phyloP scores from a whole-genome alignment of 2,797 vertebrate species.

The Adrianichthys oophorus region DNA sequence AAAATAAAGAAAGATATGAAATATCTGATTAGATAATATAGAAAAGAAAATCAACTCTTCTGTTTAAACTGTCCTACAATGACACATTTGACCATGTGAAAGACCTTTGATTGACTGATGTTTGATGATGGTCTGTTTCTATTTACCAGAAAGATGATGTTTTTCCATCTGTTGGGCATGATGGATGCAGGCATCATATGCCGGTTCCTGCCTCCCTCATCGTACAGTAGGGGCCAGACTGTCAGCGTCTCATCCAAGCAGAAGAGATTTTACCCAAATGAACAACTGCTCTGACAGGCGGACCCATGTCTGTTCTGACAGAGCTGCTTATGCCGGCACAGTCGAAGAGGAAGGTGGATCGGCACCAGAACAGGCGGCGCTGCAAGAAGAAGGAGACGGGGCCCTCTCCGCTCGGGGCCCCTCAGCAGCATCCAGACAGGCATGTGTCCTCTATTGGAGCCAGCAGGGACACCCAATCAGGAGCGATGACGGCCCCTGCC shows the following conservation, averaged over 20 bases:
- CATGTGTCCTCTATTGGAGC: slow-evolving; percentile 58
- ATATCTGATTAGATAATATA: not conserved
- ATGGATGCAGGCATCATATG: slow-evolving; percentile 48
- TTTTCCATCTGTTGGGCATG: slow-evolving; percentile 30
- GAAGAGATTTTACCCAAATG: slow-evolving; percentile 57
- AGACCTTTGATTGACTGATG: slow-evolving; percentile 1
- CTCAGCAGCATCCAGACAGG: slow-evolving; percentile 48
- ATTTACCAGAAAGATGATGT: slow-evolving; percentile 33
- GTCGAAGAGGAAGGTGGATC: slow-evolving; percentile 59
- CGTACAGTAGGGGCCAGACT: slow-evolving; percentile 38
- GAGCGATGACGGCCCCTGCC: slow-evolving; percentile 58
- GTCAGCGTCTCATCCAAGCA: slow-evolving; percentile 55
- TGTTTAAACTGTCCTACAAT: not conserved
- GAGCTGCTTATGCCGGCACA: slow-evolving; percentile 48
- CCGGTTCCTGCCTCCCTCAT: slow-evolving; percentile 30
- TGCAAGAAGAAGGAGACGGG: slow-evolving; percentile 37
- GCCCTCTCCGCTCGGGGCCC: slow-evolving; percentile 27
- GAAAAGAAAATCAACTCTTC: not conserved
- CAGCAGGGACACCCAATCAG: slow-evolving; percentile 63
- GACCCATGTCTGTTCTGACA: slow-evolving; percentile 69
- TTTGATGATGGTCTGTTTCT: slow-evolving; percentile 1
- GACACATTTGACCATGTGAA: not conserved
- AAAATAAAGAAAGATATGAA: not conserved
- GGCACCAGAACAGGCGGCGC: slow-evolving; percentile 34
- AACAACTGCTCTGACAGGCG: slow-evolving; percentile 76